Base-by-base conservation (phyloP, 1,140 invertebrate genomes). In the Drosophila melanica region DNA sequence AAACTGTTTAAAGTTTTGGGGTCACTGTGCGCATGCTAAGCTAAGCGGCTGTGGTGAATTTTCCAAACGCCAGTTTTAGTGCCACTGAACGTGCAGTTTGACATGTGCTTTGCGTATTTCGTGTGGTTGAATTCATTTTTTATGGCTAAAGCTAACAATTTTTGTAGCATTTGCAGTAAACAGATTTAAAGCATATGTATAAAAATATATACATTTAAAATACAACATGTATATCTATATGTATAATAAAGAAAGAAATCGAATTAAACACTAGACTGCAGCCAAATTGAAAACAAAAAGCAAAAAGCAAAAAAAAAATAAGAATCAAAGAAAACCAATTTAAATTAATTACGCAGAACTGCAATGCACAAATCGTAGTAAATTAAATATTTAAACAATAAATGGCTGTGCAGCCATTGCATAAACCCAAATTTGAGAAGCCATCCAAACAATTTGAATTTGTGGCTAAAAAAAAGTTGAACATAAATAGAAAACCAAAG, bases 91-190 rank as follows among this genome's bases (percentile, higher is more conserved):
- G n/a, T 12, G 30, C 23, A 47, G 50, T 51, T n/a, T 41, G n/a
- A 10, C 37, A 20, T 50, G 50, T 57, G 18, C 53, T 42, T 44
- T 51, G 57, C 57, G 30, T 8, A 63, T 23, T 71, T 44, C 39
- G 73, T 75, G 73, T 71, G 73, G 59, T 58, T 53, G 8, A 57
- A 41, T 51, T 65, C n/a, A 48, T 57, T 67, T 77, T 69, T 68
- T 73, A 51, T 67, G 41, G 76, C 67, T 64, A 60, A 63, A 77
- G 81, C 79, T 78, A 77, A 87, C 72, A 78, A 65, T 72, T 78
- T 85, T 27, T 35, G 80, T 89, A 90, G 84, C 84, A 89, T 89
- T 89, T 89, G 84, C 84, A 84, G 84, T 80, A 75, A 77, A 76
- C 75, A 81, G 63, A 79, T 85, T 62, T 70, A 65, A 62, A 41